phyloP scores from a whole-genome alignment of 2,888 invertebrate genomes.

The Scaptomyza tumidula region DNA sequence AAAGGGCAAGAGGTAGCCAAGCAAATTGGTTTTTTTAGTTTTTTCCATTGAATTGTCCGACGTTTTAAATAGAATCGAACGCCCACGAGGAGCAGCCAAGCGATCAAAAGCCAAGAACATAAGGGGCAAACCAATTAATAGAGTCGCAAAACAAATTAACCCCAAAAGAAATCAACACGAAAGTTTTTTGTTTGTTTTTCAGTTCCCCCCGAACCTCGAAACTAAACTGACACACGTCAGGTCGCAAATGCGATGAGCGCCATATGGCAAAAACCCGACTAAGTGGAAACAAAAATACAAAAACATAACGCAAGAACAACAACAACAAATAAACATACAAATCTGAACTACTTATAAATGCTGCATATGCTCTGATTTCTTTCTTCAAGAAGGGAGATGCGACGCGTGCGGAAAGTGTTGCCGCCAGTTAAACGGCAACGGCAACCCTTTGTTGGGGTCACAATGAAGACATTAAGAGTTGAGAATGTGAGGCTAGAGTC shows the following conservation, averaged over 20 bases:
- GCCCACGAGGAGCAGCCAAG: constrained; percentile 57
- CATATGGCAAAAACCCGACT: constrained; percentile 68
- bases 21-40: constrained; percentile 68
- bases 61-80: constrained; percentile 57
- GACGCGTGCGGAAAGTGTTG: constrained; percentile 50
- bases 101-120: constrained; percentile 40
- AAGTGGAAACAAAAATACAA: constrained; percentile 44
- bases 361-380: constrained; percentile 67
- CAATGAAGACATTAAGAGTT: constrained; percentile 39
- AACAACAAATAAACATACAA: constrained; percentile 49
- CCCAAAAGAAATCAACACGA: constrained; percentile 73
- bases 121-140: constrained; percentile 67
- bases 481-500: constrained; percentile 36
- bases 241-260: constrained; percentile 66
- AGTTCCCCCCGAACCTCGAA: constrained; percentile 36
- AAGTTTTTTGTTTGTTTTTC: constrained; percentile 45
- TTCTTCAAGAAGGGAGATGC: constrained; percentile 1
- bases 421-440: constrained; percentile 8
- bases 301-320: constrained; percentile 28
- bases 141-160: constrained; percentile 78
- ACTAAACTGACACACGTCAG: constrained; percentile 77
- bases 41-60: constrained; percentile 66
- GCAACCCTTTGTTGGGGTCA: constrained; percentile 43
- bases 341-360: constrained; percentile 28
- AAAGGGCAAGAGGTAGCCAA: constrained; percentile 26